Base-by-base conservation (phyloP, 2,113 vertebrate genomes). In the Nerophis lumbriciformis region DNA sequence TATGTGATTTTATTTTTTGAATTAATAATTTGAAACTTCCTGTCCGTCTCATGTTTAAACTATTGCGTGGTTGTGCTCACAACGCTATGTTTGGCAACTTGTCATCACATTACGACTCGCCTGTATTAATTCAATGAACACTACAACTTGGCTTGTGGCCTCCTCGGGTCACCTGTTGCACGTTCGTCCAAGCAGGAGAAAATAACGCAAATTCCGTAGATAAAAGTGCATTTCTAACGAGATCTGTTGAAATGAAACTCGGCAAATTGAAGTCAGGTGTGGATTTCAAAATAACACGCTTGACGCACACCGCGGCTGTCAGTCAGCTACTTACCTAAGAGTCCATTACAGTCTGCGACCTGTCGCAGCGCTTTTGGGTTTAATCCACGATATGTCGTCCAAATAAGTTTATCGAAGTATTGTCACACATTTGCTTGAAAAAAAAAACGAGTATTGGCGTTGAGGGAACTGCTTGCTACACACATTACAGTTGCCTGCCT, bases 91-190 rank as follows among this genome's bases (percentile, higher is more conserved):
- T 56, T n/a, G 9, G 8, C 38, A 19, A 39, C 15, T 16, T 16
- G 14, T 55, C 13, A 10, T n/a, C 15, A 19, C 38, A 16, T 16
- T 42, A 19, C 16, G 38, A 10, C 38, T 56, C 42, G 15, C 16
- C 10, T 44, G 55, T 21, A 57, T 44, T 21, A 44, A 57, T 2
- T 21, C 38, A 10, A 13, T 57, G 55, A 57, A 57, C 38, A 8
- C 6, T 19, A 8, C 21, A 48, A 42, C 16, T 49, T 39, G n/a
- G 28, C n/a, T 16, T 9, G 6, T 47, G 59, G 5, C 49, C 53
- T 48, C 48, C 38, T 8, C 59, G 12, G 35, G 52, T 56, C 73
- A 79, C 70, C 79, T 76, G 79, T 59, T 66, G 64, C 65, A 61
- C 53, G n/a, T 50, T 64, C 10, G 28, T 5, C 1, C 39, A 14